Evolutionary conservation across 1,140 invertebrate species (phyloP).

Genomic region (Drosophila pseudoananassae): DNA sequence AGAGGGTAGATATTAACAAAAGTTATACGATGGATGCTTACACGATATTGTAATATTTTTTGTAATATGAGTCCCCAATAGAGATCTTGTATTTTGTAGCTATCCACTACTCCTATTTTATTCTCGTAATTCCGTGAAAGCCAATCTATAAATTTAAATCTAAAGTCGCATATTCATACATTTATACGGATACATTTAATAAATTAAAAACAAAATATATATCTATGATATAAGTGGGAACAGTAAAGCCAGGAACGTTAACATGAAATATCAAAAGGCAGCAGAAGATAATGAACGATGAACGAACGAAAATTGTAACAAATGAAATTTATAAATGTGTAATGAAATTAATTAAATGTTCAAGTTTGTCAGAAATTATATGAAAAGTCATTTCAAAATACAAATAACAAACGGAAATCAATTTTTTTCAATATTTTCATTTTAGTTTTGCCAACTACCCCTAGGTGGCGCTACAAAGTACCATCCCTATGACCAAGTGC

Average conservation of each 20-base stretch:
- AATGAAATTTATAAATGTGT: conserved; percentile 79
- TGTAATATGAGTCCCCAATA: conserved; percentile 7
- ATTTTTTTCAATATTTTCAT: no score
- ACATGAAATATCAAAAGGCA: conserved; percentile 38
- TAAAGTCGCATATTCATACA: background rate
- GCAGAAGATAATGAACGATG: conserved; percentile 28
- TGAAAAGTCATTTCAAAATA: conserved; percentile 62
- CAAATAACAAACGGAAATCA: conserved; percentile 36
- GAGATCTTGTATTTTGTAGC: conserved; percentile 28
- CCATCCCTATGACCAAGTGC: background rate
- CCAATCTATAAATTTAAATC: conserved; percentile 1
- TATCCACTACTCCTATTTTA: conserved; percentile 1
- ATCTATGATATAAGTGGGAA: conserved; percentile 36
- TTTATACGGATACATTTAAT: conserved; percentile 23
- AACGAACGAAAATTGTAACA: conserved; percentile 70
- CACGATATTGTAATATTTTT: conserved; percentile 15
- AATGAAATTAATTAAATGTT: conserved; percentile 78
- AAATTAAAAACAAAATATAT: conserved; percentile 18
- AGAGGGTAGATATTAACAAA: conserved; percentile 2
- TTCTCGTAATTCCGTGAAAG: conserved; percentile 16
- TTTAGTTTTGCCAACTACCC: background rate
- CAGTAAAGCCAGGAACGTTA: conserved; percentile 43
- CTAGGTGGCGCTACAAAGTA: background rate
- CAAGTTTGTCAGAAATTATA: conserved; percentile 82
- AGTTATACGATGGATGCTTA: conserved; percentile 1